These are phyloP conservation scores for Chydorus sphaericus DNA, from an alignment of 2,888 invertebrate species.

Conservation along the genomic window DNA sequence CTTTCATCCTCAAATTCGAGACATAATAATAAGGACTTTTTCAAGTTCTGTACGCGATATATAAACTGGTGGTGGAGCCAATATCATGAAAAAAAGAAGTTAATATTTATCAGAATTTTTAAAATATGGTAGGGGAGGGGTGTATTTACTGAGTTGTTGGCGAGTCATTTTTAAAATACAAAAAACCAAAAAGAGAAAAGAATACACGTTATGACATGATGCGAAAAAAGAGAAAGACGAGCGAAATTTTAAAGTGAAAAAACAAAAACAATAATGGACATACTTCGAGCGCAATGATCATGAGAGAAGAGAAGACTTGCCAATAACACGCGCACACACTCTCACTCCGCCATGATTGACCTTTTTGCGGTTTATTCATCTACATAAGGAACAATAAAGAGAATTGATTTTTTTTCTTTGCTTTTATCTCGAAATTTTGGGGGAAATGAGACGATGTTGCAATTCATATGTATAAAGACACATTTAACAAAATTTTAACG, in stretches of 20 bases:
- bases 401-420: no score
- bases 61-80: no score
- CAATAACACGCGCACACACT: not conserved
- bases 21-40: no score
- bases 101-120: not conserved
- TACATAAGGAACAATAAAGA: not conserved
- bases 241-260: not conserved
- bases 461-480: no score
- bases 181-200: not conserved
- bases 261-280: no score
- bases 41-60: no score
- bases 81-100: not conserved
- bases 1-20: no score
- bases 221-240: not conserved
- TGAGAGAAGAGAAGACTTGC: conserved; percentile 1
- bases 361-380: not conserved
- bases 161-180: conserved; percentile 5
- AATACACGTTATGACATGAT: conserved; percentile 1
- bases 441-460: no score
- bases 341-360: not conserved
- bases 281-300: no score
- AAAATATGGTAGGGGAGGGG: not conserved
- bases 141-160: conserved; percentile 8
- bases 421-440: no score
- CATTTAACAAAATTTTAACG: no score